A percentile compares a stretch with the other conserved stretches of the same genome.
Conservation (phyloP, 92 coral and sea anemone species). For the Zoanthus gigantus region DNA sequence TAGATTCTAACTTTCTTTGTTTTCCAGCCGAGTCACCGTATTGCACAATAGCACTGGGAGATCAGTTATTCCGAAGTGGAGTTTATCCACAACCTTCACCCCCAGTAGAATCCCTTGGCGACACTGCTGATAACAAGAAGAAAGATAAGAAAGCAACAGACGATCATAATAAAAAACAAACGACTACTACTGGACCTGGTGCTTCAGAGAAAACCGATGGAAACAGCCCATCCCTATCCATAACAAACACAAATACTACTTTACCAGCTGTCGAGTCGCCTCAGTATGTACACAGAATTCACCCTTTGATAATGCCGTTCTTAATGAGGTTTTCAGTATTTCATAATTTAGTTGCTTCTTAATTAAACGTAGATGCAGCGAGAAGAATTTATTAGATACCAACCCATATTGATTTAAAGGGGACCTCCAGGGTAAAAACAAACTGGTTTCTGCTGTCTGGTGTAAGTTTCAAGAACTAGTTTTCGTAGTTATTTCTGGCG, state of each 20-base stretch:
- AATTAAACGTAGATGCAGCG: too few relatives aligned
- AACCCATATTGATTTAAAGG: too few relatives aligned
- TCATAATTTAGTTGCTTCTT: background rate
- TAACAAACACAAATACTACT: background rate
- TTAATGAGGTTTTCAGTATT: background rate
- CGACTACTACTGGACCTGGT: background rate
- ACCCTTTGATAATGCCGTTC: background rate
- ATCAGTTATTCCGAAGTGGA: constrained; percentile 72
- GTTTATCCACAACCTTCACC: constrained; percentile 50
- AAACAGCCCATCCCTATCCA: constrained; percentile 6
- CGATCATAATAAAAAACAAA: constrained; percentile 3
- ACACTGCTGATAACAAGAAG: constrained; percentile 26
- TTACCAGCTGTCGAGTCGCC: constrained; percentile 22
- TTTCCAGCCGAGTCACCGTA: constrained; percentile 74
- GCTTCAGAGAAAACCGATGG: constrained; percentile 20
- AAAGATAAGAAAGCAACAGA: constrained; percentile 21
- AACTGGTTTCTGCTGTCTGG: too few relatives aligned
- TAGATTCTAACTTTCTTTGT: background rate
- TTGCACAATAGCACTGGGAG: constrained; percentile 80
- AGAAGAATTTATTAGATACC: too few relatives aligned
- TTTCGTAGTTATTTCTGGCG: too few relatives aligned
- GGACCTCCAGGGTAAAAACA: too few relatives aligned
- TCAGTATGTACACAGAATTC: constrained; percentile 8
- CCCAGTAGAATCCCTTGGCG: constrained; percentile 6
- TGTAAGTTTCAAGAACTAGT: too few relatives aligned